Evolutionary conservation across 2,113 vertebrate genomes (phyloP).

Genomic region (Poecilia latipinna): DNA sequence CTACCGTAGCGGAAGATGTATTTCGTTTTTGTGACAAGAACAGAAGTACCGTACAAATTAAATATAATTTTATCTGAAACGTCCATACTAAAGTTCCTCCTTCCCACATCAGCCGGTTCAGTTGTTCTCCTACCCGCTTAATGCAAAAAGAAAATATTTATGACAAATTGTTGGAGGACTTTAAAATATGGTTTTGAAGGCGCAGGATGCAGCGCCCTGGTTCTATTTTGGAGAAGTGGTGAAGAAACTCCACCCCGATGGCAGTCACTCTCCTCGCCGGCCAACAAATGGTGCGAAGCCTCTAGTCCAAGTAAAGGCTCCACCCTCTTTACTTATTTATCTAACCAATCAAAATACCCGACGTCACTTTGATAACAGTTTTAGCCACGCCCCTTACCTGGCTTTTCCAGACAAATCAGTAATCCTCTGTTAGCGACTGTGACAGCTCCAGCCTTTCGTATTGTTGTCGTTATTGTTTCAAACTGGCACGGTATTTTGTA

Average conservation of each 20-base stretch:
- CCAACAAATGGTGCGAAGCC: slow-evolving; percentile 3
- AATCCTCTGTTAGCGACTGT: slow-evolving; percentile 40
- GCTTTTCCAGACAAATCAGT: slow-evolving; percentile 29
- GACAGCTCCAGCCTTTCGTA: slow-evolving; percentile 25
- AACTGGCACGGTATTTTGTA: slow-evolving; percentile 17
- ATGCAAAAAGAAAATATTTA: too few species aligned
- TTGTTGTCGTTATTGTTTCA: neutral
- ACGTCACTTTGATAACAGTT: slow-evolving; percentile 12
- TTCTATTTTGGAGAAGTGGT: too few species aligned
- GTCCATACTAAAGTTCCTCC: too few species aligned
- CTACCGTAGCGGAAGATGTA: neutral
- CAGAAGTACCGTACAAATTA: too few species aligned
- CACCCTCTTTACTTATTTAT: slow-evolving; percentile 8
- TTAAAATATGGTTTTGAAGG: too few species aligned
- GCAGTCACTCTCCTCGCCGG: neutral
- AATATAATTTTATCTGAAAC: too few species aligned
- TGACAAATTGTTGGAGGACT: too few species aligned
- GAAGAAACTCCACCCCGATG: neutral
- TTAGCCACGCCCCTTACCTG: slow-evolving; percentile 51
- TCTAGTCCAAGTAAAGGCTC: neutral
- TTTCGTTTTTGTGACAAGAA: neutral
- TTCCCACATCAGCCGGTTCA: too few species aligned
- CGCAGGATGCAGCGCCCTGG: too few species aligned
- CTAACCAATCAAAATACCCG: slow-evolving; percentile 45
- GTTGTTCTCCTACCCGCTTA: too few species aligned